Evolutionary conservation across 2,888 invertebrate species (phyloP), one percentile per base, ranked within the genome.

Genomic region (Scaptomyza polygonia): DNA sequence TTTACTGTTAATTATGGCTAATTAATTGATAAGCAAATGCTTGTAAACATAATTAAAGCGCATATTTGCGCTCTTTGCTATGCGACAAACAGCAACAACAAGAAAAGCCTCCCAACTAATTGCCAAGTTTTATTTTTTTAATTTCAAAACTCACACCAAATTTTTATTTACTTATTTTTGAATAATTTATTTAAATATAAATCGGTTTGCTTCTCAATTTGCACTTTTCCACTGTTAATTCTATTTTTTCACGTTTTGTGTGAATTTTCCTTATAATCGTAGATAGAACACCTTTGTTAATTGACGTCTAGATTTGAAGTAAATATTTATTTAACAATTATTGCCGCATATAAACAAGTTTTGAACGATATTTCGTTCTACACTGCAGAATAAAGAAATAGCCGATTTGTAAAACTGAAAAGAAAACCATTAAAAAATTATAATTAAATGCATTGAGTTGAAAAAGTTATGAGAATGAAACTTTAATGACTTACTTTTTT

Each of bases 11-110:
- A 79, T 72, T 68, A 77, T 79, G 71, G 77, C 74, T 83, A 83
- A 84, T 84, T 84, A 86, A 80, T 83, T 83, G 77, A 86, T 86
- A 86, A 86, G 76, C 84, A 80, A 79, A 69, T 66, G 69, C 62
- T 69, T 71, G 78, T 70, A 78, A 84, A 74, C 80, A 80, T 67
- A 39, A 80, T 74, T 80, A 59, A 36, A 52, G 29, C n/a, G 40
- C 45, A 40, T 59, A 47, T 40, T 53, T 56, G 21, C 18, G 14
- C 34, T 25, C n/a, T 40, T 34, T 42, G 63, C 39, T 11, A 34
- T 9, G 30, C 27, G n/a, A 25, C 39, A 39, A 16, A 36, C 34
- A 34, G n/a, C 6, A 34, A 34, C 36, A 39, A 16, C 16, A 16
- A 9, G 9, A 39, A 39, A 32, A 44, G 43, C 32, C 25, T 36